phyloP scores from a whole-genome alignment of 1,140 invertebrate species.

The Microplitis demolitor region DNA sequence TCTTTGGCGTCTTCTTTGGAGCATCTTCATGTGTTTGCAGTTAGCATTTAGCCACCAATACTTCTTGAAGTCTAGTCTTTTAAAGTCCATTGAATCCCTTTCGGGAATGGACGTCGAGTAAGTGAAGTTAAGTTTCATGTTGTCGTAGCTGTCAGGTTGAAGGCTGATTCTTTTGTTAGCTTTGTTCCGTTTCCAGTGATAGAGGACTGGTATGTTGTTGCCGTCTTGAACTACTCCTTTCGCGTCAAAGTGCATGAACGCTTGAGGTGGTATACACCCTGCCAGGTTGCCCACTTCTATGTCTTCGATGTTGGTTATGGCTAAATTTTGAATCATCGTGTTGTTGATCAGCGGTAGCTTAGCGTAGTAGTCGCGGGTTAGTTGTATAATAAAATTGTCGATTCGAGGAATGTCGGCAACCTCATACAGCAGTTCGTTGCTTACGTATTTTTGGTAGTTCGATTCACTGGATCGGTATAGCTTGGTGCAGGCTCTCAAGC shows the following conservation, averaged over 20 bases:
- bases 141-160: no score
- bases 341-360: not conserved
- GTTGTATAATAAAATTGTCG: constrained; percentile 19
- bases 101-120: no score
- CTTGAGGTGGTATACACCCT: no score
- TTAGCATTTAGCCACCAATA: no score
- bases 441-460: not conserved
- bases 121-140: no score
- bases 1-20: no score
- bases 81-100: no score
- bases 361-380: constrained; percentile 14
- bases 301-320: no score
- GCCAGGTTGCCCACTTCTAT: no score
- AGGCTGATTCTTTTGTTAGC: not conserved
- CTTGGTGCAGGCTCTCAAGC: not conserved
- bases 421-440: constrained; percentile 10
- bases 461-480: not conserved
- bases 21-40: no score
- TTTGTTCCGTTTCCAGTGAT: not conserved
- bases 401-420: constrained; percentile 22
- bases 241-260: not conserved
- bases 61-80: no score
- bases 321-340: not conserved
- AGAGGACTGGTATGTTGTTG: not conserved
- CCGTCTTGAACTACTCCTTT: not conserved